These are phyloP conservation scores for Willisornis vidua DNA, from an alignment of 2,113 vertebrate genomes.

Conservation along the genomic window DNA sequence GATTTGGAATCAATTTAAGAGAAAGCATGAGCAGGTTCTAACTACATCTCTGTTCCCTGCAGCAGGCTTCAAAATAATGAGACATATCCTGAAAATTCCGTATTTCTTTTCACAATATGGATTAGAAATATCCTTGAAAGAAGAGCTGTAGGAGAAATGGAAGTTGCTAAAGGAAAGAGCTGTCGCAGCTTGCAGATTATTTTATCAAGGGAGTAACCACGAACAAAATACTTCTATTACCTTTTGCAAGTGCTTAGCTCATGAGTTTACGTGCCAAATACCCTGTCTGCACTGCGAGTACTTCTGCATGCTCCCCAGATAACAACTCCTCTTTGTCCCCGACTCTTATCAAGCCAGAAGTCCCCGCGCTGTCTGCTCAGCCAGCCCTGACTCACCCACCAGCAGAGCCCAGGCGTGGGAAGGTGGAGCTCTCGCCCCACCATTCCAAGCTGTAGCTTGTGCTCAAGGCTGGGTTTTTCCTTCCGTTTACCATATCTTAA, in stretches of 20 bases:
- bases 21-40: not conserved
- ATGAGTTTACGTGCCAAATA: not conserved
- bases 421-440: not conserved
- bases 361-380: not conserved
- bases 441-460: not conserved
- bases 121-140: not conserved
- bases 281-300: not conserved
- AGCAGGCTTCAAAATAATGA: not conserved
- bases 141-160: not conserved
- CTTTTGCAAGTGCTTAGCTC: not conserved
- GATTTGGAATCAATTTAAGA: not conserved
- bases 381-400: not conserved
- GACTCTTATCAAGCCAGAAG: not conserved
- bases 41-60: not conserved
- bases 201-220: not conserved
- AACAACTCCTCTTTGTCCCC: not conserved
- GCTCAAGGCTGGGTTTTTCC: not conserved
- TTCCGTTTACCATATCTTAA: not conserved
- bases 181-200: not conserved
- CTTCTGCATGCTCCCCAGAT: not conserved
- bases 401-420: rapidly evolving
- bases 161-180: not conserved
- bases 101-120: not conserved
- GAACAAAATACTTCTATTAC: not conserved
- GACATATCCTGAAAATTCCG: not conserved